A percentile compares a stretch with the other conserved stretches of the same genome.
Evolutionary conservation across 1,140 invertebrate genomes (phyloP).

Genomic region (Zaprionus tsacasi): DNA sequence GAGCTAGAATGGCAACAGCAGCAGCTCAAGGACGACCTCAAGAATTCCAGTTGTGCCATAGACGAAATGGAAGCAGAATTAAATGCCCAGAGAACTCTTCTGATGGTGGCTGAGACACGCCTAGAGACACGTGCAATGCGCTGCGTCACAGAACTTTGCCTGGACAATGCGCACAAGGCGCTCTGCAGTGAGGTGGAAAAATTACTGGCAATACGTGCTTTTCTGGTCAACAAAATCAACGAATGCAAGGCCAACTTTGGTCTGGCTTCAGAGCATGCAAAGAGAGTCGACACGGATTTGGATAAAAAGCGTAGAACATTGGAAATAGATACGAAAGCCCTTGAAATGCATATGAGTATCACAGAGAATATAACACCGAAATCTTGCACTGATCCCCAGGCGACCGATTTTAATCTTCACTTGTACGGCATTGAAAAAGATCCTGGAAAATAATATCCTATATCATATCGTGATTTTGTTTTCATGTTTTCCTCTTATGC

Average conservation of each 20-base stretch:
- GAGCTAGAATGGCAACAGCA: conserved; percentile 95
- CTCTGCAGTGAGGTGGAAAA: conserved; percentile 88
- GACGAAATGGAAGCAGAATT: conserved; percentile 88
- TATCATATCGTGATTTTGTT: background rate
- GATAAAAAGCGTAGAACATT: conserved; percentile 90
- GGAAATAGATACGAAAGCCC: conserved; percentile 88
- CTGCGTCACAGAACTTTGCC: conserved; percentile 90
- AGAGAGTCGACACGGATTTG: conserved; percentile 88
- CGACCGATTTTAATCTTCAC: conserved; percentile 76
- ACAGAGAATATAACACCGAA: conserved; percentile 83
- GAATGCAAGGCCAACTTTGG: conserved; percentile 89
- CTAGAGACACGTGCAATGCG: conserved; percentile 90
- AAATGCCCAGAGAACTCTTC: conserved; percentile 87
- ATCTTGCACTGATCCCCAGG: conserved; percentile 29
- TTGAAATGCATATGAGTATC: conserved; percentile 88
- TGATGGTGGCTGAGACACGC: conserved; percentile 91
- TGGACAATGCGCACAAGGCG: conserved; percentile 90
- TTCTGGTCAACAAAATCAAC: conserved; percentile 89
- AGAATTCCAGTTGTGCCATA: conserved; percentile 89
- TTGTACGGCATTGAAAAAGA: conserved; percentile 42
- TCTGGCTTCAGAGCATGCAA: conserved; percentile 87
- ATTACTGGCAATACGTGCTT: conserved; percentile 88
- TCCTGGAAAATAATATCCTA: background rate
- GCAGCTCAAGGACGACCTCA: conserved; percentile 94
- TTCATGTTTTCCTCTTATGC: background rate